Evolutionary conservation across 2,797 vertebrate species (phyloP).

Genomic region (Cynodonichthys magdalenae): DNA sequence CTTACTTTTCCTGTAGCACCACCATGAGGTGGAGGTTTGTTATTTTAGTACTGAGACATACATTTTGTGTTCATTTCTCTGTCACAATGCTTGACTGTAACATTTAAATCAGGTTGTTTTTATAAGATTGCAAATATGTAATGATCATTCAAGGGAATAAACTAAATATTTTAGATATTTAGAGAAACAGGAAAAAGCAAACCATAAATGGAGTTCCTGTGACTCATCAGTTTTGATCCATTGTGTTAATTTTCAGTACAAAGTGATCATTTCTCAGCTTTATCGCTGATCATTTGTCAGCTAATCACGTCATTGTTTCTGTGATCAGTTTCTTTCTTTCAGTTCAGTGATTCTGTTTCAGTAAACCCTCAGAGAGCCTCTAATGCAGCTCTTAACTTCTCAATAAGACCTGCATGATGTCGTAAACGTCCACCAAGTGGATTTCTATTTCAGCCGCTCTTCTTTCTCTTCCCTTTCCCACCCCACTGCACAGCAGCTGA

Average conservation of each 20-base stretch:
- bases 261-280: too few species aligned
- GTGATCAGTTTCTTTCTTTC: not conserved
- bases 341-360: not conserved
- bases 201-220: not conserved
- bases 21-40: not conserved
- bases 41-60: not conserved
- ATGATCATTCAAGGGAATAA: too few species aligned
- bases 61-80: not conserved
- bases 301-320: too few species aligned
- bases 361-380: not conserved
- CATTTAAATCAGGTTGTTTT: too few species aligned
- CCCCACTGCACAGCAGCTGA: constrained; percentile 18
- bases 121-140: too few species aligned
- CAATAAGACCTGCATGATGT: not conserved
- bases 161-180: too few species aligned
- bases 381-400: not conserved
- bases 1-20: not conserved
- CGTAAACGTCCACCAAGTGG: constrained; percentile 1
- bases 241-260: too few species aligned
- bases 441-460: constrained; percentile 13
- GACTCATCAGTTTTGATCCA: not conserved
- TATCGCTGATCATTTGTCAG: too few species aligned
- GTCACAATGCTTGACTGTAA: not conserved
- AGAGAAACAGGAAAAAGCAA: too few species aligned
- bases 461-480: not conserved